A percentile compares a stretch with the other conserved stretches of the same genome.
phyloP scores from a whole-genome alignment of 2,113 vertebrate species.

The Neogobius melanostomus region DNA sequence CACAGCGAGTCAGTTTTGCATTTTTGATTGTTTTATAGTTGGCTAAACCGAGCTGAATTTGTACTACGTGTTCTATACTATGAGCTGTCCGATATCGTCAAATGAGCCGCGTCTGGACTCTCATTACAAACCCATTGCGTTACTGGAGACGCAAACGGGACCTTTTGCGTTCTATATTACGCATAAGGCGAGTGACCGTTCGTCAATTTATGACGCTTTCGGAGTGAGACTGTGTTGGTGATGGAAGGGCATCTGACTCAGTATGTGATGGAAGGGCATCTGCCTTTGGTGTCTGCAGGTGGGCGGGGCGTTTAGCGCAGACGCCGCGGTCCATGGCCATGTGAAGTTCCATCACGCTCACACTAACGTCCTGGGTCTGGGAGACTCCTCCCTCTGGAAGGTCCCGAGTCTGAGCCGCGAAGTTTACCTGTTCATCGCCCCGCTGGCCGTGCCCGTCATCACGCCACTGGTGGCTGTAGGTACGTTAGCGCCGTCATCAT shows the following conservation, averaged over 20 bases:
- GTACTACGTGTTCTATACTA: too few species aligned
- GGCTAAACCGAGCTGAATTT: too few species aligned
- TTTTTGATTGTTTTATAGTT: too few species aligned
- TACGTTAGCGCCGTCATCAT: slow-evolving; percentile 39
- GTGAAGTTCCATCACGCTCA: slow-evolving; percentile 91
- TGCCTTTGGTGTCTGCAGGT: slow-evolving; percentile 70
- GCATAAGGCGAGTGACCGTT: too few species aligned
- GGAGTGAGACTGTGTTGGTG: too few species aligned
- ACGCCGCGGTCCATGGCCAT: slow-evolving; percentile 78
- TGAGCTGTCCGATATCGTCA: too few species aligned
- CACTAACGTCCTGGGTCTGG: slow-evolving; percentile 88
- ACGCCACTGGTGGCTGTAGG: slow-evolving; percentile 87
- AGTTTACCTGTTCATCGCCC: slow-evolving; percentile 88
- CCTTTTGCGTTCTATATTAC: too few species aligned
- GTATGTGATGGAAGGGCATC: background rate
- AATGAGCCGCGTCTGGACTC: too few species aligned
- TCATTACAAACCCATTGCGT: too few species aligned
- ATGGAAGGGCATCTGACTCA: background rate
- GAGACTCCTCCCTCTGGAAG: slow-evolving; percentile 93
- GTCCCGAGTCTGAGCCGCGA: slow-evolving; percentile 82
- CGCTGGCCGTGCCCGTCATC: slow-evolving; percentile 82
- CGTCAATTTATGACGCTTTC: too few species aligned
- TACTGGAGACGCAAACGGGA: too few species aligned
- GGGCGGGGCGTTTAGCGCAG: slow-evolving; percentile 84
- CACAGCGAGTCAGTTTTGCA: too few species aligned